phyloP scores from a whole-genome alignment of 2,888 invertebrate genomes.

The Drosophila fungiperda region DNA sequence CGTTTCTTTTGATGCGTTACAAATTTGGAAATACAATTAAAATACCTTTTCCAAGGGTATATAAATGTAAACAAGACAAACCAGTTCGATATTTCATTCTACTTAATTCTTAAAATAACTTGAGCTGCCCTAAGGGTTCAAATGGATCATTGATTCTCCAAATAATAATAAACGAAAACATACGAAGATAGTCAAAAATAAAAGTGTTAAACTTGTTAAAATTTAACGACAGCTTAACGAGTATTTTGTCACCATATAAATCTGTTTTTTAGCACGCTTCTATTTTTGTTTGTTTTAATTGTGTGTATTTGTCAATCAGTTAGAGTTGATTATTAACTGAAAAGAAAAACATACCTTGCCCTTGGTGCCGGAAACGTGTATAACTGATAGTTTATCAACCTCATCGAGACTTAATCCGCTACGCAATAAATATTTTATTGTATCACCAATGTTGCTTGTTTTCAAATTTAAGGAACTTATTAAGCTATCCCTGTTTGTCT shows the following conservation, averaged over 20 bases:
- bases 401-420: conserved; percentile 88
- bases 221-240: neutral
- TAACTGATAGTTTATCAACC: conserved; percentile 91
- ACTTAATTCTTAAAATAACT: neutral
- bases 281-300: neutral
- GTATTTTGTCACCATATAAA: neutral
- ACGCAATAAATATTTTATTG: conserved; percentile 87
- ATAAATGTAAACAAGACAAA: neutral
- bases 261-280: neutral
- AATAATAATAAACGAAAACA: neutral
- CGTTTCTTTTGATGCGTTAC: neutral
- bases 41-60: neutral
- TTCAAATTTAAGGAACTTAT: conserved; percentile 84
- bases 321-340: neutral
- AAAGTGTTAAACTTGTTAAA: neutral
- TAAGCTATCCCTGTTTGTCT: conserved; percentile 89
- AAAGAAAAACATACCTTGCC: conserved; percentile 89
- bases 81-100: neutral
- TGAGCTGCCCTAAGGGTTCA: neutral
- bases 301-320: neutral
- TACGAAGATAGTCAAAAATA: neutral
- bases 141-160: neutral
- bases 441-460: conserved; percentile 84
- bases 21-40: neutral
- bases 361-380: conserved; percentile 98